Percentiles rank a stretch among this genome's conserved stretches.
phyloP scores from a whole-genome alignment of 2,888 invertebrate species.

The Stenodera caucasica region DNA sequence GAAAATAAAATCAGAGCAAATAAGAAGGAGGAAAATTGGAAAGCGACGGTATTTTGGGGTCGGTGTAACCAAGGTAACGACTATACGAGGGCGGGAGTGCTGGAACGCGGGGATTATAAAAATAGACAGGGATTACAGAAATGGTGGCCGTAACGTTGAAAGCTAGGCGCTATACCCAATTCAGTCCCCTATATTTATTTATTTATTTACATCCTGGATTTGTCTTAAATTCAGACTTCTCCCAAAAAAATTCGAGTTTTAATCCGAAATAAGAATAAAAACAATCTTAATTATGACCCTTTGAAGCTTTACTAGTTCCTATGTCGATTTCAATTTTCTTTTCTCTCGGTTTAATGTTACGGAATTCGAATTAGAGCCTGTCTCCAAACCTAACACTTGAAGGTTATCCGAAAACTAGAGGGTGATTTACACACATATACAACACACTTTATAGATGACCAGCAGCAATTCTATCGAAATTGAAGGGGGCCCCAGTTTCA shows the following conservation, averaged over 20 bases:
- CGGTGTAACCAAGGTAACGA: conserved; percentile 40
- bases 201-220: too few species aligned
- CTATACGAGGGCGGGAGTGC: conserved; percentile 42
- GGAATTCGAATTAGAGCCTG: conserved; percentile 46
- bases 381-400: conserved; percentile 44
- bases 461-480: conserved; percentile 34
- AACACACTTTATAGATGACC: conserved; percentile 14
- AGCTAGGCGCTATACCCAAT: conserved; percentile 17
- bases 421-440: neutral
- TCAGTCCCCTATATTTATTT: neutral
- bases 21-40: conserved; percentile 38
- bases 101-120: conserved; percentile 54
- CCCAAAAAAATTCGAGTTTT: too few species aligned
- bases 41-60: conserved; percentile 42
- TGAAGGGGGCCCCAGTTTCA: conserved; percentile 44
- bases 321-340: conserved; percentile 8
- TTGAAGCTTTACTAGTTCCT: conserved; percentile 12
- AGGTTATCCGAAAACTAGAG: conserved; percentile 44
- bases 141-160: conserved; percentile 45
- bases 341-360: conserved; percentile 38
- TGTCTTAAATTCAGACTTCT: too few species aligned
- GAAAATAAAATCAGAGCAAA: conserved; percentile 42
- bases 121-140: conserved; percentile 55
- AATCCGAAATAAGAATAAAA: neutral
- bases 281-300: conserved; percentile 25